These are phyloP conservation scores for Phaenicophaeus curvirostris DNA, from an alignment of 2,797 vertebrate genomes.

Conservation along the genomic window DNA sequence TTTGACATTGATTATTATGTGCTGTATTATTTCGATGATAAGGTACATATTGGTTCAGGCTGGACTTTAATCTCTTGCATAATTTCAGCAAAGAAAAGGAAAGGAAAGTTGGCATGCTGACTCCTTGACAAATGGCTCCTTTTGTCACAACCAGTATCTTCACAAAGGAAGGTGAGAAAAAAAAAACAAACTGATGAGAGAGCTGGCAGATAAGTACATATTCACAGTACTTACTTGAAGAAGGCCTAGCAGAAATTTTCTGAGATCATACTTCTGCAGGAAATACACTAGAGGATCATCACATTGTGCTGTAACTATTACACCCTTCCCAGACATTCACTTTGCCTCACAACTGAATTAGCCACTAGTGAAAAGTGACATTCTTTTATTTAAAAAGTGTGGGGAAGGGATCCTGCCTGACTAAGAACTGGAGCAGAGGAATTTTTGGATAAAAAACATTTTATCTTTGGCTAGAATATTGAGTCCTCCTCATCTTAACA, in stretches of 20 bases:
- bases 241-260: constrained; percentile 53
- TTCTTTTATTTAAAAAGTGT: neutral
- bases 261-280: constrained; percentile 56
- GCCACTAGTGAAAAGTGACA: constrained; percentile 6
- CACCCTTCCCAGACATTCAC: constrained; percentile 12
- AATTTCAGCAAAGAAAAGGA: constrained; percentile 43
- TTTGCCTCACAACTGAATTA: constrained; percentile 41
- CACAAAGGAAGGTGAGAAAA: constrained; percentile 27
- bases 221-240: constrained; percentile 69
- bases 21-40: constrained; percentile 46
- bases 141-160: constrained; percentile 66
- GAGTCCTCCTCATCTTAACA: neutral
- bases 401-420: neutral
- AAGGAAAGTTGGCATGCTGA: neutral
- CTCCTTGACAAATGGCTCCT: constrained; percentile 66
- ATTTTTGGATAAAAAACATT: neutral
- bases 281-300: constrained; percentile 54
- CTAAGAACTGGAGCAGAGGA: neutral
- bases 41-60: neutral
- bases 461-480: neutral
- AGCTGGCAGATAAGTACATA: constrained; percentile 64
- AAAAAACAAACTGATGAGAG: constrained; percentile 40
- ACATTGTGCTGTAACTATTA: constrained; percentile 55
- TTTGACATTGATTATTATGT: constrained; percentile 43
- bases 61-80: constrained; percentile 36